Percentiles rank a stretch among this genome's conserved stretches.
phyloP scores from a whole-genome alignment of 37 sponge, comb jelly and placozoan genomes.

The Spongilla lacustris region DNA sequence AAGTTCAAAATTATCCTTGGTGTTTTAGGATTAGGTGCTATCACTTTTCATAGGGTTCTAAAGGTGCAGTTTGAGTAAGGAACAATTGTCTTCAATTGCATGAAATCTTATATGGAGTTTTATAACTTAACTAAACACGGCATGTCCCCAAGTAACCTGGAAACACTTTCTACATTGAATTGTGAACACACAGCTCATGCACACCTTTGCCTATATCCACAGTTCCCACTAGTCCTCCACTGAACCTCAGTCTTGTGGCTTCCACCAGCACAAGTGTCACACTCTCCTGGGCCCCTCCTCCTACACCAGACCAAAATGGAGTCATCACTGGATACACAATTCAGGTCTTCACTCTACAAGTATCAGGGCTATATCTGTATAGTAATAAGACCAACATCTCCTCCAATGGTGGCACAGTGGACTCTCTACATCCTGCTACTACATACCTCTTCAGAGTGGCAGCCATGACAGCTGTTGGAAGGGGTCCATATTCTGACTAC shows the following conservation, averaged over 20 bases:
- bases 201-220: too few relatives aligned
- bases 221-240: conserved; percentile 27
- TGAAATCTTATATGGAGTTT: too few relatives aligned
- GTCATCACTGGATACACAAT: conserved; percentile 29
- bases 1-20: too few relatives aligned
- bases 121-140: too few relatives aligned
- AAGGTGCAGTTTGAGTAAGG: too few relatives aligned
- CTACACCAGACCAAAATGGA: conserved; percentile 29
- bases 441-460: conserved; percentile 4
- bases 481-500: background rate
- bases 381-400: too few relatives aligned
- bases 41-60: too few relatives aligned
- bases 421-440: conserved; percentile 13
- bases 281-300: conserved; percentile 45
- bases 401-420: background rate
- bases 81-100: too few relatives aligned
- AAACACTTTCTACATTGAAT: too few relatives aligned
- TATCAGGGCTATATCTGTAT: background rate
- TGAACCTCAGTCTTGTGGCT: background rate
- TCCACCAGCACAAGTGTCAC: background rate
- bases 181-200: too few relatives aligned
- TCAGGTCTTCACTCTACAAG: background rate
- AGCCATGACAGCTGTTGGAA: conserved; percentile 1
- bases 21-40: too few relatives aligned
- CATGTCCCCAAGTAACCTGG: too few relatives aligned